Evolutionary conservation across 1,140 invertebrate genomes (phyloP).

Genomic region (Aphis craccivora): DNA sequence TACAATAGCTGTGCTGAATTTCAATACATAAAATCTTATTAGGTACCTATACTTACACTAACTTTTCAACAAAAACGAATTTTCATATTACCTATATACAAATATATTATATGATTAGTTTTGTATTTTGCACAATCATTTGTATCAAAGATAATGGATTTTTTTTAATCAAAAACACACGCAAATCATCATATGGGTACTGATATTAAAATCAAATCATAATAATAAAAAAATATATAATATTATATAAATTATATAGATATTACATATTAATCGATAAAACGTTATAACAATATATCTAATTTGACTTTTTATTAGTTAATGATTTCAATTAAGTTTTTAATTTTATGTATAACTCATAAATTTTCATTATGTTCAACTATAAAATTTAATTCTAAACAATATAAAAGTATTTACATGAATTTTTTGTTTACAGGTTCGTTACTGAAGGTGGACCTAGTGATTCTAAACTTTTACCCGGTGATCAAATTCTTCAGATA

Average conservation of each 20-base stretch:
- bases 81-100: background rate
- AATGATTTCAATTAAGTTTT: too few species aligned
- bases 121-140: background rate
- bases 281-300: too few species aligned
- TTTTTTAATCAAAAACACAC: background rate
- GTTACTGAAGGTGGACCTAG: constrained; percentile 88
- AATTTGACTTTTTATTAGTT: too few species aligned
- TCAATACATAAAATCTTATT: background rate
- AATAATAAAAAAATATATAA: too few species aligned
- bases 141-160: background rate
- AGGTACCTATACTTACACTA: background rate
- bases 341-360: too few species aligned
- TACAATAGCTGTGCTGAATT: background rate
- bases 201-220: too few species aligned
- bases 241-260: too few species aligned
- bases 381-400: background rate
- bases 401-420: background rate
- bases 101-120: background rate
- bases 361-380: background rate
- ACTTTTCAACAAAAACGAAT: background rate
- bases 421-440: constrained; percentile 66
- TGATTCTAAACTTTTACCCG: constrained; percentile 84
- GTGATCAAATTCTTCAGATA: constrained; percentile 87
- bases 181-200: background rate
- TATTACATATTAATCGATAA: too few species aligned